These are phyloP conservation scores for Cotesia typhae DNA, from an alignment of 1,140 invertebrate species.

Conservation along the genomic window DNA sequence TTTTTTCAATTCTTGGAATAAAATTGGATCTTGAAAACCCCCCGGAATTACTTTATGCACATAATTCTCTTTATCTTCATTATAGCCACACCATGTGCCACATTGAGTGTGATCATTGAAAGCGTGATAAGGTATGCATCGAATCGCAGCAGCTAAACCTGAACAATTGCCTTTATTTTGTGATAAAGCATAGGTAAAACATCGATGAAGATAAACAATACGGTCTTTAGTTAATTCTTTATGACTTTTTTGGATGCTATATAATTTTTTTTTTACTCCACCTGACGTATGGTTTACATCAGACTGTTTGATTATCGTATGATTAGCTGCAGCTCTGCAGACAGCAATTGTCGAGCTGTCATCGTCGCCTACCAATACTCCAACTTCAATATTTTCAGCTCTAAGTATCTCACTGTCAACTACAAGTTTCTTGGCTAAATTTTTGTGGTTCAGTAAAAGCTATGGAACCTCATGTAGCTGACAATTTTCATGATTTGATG, in stretches of 20 bases:
- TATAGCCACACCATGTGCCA: constrained; percentile 10
- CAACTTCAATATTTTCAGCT: constrained; percentile 12
- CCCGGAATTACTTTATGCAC: constrained; percentile 14
- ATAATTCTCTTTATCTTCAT: constrained; percentile 16
- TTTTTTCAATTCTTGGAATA: constrained; percentile 4
- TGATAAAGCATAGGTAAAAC: not conserved
- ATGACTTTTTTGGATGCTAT: not conserved
- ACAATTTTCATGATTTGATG: not conserved
- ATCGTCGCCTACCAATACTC: constrained; percentile 23
- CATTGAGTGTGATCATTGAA: constrained; percentile 13
- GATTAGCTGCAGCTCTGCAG: not conserved
- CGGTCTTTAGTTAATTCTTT: not conserved
- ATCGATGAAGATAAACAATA: constrained; percentile 19
- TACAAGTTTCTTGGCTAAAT: too few relatives aligned
- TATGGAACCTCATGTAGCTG: too few relatives aligned
- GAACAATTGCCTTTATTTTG: constrained; percentile 20
- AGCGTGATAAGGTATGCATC: not conserved
- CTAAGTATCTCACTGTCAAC: constrained; percentile 3
- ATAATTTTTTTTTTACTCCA: constrained; percentile 12
- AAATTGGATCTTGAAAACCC: constrained; percentile 7
- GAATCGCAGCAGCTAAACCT: not conserved
- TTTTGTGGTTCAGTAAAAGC: too few relatives aligned
- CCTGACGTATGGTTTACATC: constrained; percentile 17
- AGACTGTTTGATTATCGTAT: constrained; percentile 4
- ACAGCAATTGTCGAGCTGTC: constrained; percentile 22